Evolutionary conservation across 2,888 invertebrate genomes (phyloP).

Genomic region (Bellardia bayeri): DNA sequence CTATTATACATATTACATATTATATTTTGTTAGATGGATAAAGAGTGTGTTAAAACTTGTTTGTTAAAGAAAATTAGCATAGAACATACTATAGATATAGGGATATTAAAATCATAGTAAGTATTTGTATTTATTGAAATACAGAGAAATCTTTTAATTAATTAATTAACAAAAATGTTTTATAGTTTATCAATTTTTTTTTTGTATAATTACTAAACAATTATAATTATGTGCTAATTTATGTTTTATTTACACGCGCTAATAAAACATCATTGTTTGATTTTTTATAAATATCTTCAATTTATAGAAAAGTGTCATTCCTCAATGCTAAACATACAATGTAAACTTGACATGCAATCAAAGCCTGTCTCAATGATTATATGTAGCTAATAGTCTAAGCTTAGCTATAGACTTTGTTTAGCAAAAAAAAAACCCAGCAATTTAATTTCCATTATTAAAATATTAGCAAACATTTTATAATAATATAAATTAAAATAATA

Average conservation of each 20-base stretch:
- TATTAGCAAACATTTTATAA: slow-evolving; percentile 38
- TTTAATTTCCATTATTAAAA: slow-evolving; percentile 57
- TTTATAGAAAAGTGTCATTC: slow-evolving; percentile 59
- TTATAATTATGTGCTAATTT: slow-evolving; percentile 62
- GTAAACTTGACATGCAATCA: slow-evolving; percentile 50
- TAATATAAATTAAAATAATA: slow-evolving; percentile 44
- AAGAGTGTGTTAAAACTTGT: too few species aligned
- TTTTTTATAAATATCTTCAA: slow-evolving; percentile 31
- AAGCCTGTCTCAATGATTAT: slow-evolving; percentile 21
- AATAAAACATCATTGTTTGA: slow-evolving; percentile 46
- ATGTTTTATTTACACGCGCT: slow-evolving; percentile 43
- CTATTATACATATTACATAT: too few species aligned
- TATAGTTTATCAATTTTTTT: slow-evolving; percentile 18
- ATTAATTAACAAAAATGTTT: slow-evolving; percentile 5
- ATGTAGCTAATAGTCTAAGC: background rate
- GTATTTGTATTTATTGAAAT: background rate
- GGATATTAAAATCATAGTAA: too few species aligned
- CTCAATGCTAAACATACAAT: slow-evolving; percentile 56
- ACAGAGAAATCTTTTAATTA: slow-evolving; percentile 25
- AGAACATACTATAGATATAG: too few species aligned
- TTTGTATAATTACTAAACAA: slow-evolving; percentile 14
- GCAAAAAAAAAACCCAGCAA: background rate
- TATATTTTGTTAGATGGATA: too few species aligned
- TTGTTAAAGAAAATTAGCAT: too few species aligned
- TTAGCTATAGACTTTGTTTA: slow-evolving; percentile 1